phyloP scores from a whole-genome alignment of 1,140 invertebrate genomes.

The Neomicropteryx cornuta region DNA sequence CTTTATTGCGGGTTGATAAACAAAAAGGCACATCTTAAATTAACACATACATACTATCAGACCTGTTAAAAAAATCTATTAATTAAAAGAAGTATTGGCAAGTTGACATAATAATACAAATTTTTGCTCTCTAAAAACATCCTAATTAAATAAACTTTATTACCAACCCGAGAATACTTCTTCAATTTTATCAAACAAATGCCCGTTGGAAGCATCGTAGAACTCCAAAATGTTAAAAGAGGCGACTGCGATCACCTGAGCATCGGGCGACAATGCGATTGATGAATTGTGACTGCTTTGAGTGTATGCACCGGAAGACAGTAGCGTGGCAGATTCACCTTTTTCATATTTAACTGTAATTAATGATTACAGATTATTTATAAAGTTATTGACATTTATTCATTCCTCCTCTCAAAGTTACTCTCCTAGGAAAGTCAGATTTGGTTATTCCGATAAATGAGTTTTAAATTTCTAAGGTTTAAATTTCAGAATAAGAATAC shows the following conservation, averaged over 20 bases:
- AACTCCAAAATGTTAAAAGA: conserved; percentile 51
- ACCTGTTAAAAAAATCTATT: too few relatives aligned
- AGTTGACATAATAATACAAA: too few relatives aligned
- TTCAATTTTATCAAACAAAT: conserved; percentile 52
- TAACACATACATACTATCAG: too few relatives aligned
- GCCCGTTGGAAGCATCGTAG: conserved; percentile 54
- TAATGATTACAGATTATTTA: conserved; percentile 14
- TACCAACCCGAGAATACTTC: conserved; percentile 45
- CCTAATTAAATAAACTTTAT: too few relatives aligned
- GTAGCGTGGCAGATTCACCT: conserved; percentile 64
- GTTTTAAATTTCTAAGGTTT: conserved; percentile 5
- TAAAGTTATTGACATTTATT: conserved; percentile 1
- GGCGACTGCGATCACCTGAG: conserved; percentile 60
- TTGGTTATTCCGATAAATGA: background rate
- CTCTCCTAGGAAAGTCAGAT: background rate
- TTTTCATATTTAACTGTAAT: conserved; percentile 64
- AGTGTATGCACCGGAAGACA: conserved; percentile 50
- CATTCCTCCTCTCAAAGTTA: background rate
- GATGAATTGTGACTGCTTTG: conserved; percentile 31
- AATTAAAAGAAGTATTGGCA: too few relatives aligned
- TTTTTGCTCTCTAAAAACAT: too few relatives aligned
- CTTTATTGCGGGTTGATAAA: too few relatives aligned
- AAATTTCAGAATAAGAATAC: too few relatives aligned
- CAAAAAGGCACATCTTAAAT: too few relatives aligned
- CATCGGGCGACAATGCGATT: conserved; percentile 65